A percentile compares a stretch with the other conserved stretches of the same genome.
Conservation (phyloP, 2,888 invertebrate species). For the Drosophila anomalata region DNA sequence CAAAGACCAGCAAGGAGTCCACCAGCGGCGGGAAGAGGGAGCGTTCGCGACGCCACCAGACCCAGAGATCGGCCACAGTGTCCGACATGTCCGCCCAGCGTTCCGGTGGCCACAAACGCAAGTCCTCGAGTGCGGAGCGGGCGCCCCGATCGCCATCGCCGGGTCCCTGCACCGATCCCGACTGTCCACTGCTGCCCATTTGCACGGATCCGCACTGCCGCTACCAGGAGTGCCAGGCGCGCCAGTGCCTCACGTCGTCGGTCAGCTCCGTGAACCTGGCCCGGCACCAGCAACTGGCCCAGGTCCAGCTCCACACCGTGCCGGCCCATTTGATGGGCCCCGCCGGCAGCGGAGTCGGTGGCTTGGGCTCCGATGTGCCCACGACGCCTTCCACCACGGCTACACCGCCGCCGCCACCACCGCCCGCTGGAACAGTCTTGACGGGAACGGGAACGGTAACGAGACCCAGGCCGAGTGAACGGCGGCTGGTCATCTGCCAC, state of each 20-base stretch:
- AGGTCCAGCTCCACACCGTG: conserved; percentile 81
- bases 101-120: conserved; percentile 77
- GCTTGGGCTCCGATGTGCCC: conserved; percentile 63
- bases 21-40: conserved; percentile 68
- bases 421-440: conserved; percentile 28
- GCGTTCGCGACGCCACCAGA: conserved; percentile 83
- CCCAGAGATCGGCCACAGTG: conserved; percentile 84
- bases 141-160: conserved; percentile 82
- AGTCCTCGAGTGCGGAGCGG: conserved; percentile 83
- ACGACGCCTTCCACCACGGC: conserved; percentile 74
- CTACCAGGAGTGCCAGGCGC: conserved; percentile 79
- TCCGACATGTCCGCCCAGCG: conserved; percentile 82
- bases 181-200: conserved; percentile 83
- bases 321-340: conserved; percentile 65
- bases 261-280: conserved; percentile 77
- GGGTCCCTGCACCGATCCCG: conserved; percentile 84
- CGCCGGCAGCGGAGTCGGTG: conserved; percentile 21
- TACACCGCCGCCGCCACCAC: conserved; percentile 59
- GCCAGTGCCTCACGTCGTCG: conserved; percentile 64
- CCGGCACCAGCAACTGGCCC: conserved; percentile 80
- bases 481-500: conserved; percentile 80
- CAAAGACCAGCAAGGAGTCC: conserved; percentile 73
- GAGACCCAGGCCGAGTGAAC: conserved; percentile 47
- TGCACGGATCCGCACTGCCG: conserved; percentile 84
- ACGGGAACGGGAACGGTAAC: not conserved